A percentile compares a stretch with the other conserved stretches of the same genome.
Evolutionary conservation across 2,797 vertebrate genomes (phyloP).

Genomic region (Catamblyrhynchus diadema): DNA sequence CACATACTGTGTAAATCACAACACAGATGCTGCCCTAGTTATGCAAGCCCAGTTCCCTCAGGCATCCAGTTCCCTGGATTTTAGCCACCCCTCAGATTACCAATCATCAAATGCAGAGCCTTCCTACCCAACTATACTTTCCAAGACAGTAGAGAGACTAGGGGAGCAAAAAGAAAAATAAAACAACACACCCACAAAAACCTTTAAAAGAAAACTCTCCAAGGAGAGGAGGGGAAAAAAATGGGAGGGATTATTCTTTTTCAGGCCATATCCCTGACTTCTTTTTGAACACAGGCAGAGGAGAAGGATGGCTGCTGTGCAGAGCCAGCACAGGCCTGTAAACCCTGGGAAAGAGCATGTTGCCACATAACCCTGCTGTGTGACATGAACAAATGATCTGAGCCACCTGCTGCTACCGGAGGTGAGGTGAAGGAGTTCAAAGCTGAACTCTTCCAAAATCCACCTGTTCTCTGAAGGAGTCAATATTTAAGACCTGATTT

Average conservation of each 20-base stretch:
- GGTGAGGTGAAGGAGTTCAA: background rate
- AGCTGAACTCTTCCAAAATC: background rate
- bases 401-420: background rate
- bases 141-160: background rate
- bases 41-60: background rate
- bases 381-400: rapidly evolving
- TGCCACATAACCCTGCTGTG: background rate
- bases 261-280: background rate
- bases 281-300: background rate
- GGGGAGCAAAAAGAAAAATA: too few relatives aligned
- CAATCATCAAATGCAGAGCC: background rate
- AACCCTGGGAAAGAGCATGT: background rate
- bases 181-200: background rate
- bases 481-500: background rate
- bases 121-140: background rate
- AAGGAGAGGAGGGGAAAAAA: background rate
- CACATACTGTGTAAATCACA: background rate
- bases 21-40: background rate
- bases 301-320: background rate
- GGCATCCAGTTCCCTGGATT: background rate
- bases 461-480: background rate
- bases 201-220: background rate
- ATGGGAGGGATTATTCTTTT: background rate
- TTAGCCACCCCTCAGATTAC: background rate
- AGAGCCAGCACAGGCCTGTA: background rate